Base-by-base conservation (phyloP, 1,140 invertebrate species). In the Ips typographus region DNA sequence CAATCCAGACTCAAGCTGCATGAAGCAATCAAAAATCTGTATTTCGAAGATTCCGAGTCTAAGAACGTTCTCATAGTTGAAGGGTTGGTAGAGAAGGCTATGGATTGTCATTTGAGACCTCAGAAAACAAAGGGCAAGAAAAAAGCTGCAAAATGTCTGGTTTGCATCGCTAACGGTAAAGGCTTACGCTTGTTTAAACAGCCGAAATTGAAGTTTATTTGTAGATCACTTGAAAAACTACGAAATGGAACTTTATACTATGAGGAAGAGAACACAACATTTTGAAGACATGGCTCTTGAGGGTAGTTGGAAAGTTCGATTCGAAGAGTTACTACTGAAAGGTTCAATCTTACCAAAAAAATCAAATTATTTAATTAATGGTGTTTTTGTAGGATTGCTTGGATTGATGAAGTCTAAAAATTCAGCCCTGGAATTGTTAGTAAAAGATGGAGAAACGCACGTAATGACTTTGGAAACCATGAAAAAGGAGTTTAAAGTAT, bases 401-500 rank as follows among this genome's bases (percentile, higher is more conserved):
- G 47, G 74, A 8, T 63, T 77, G 37, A 55, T 70, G 51, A 76
- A 76, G 63, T 37, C 63, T 6, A 77, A 77, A 66, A 75, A 74
- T 40, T 52, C 63, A n/a, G 77, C 22, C 82, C n/a, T 72, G 80
- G 41, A 68, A 22, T 22, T 22, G 22, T 22, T 22, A 22, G 22
- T 84, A 22, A 81, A 86, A 51, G 83, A 85, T 76, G 87, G 84
- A 2, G 78, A 79, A 44, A 81, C 79, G 38, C 86, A 89, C 71
- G 74, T 90, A 8, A 83, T 85, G 59, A 61, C 86, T 1, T 77
- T 91, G 44, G 85, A 90, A 38, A 77, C 76, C 1, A 69, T 89
- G 67, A 90, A 90, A 74, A 88, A 87, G 75, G 87, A 92, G 79
- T 91, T 89, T 74, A 89, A 86, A 78, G 85, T 87, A 80, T 38